These are phyloP conservation scores for Cirrhinus molitorella DNA, from an alignment of 2,797 vertebrate genomes.

Conservation along the genomic window DNA sequence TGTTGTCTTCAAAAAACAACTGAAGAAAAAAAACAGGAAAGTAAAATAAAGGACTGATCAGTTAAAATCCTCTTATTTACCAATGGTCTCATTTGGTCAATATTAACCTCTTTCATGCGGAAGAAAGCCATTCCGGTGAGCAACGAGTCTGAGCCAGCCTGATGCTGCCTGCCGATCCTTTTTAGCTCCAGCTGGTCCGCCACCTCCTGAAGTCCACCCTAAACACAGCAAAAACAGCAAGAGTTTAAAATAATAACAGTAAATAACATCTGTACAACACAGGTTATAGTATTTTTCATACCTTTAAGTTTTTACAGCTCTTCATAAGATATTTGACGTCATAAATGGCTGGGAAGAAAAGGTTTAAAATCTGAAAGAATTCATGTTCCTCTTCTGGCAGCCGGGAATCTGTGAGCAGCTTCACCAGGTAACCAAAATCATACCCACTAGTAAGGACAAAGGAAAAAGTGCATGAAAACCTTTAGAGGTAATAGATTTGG, in stretches of 20 bases:
- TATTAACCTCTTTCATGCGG: conserved; percentile 96
- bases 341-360: conserved; percentile 98
- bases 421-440: conserved; percentile 98
- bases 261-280: background rate
- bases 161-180: conserved; percentile 97
- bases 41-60: background rate
- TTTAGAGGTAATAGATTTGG: background rate
- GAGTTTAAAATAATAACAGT: too few species aligned
- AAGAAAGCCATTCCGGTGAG: conserved; percentile 99
- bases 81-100: background rate
- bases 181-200: conserved; percentile 98
- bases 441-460: conserved; percentile 84
- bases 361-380: conserved; percentile 97
- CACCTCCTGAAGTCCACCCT: conserved; percentile 98
- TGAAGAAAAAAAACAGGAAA: conserved; percentile 60
- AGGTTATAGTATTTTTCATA: conserved; percentile 62
- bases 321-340: conserved; percentile 99
- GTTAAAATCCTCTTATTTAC: background rate
- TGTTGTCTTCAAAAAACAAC: conserved; percentile 99
- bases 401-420: conserved; percentile 93
- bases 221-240: conserved; percentile 42
- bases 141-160: conserved; percentile 96
- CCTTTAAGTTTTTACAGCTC: conserved; percentile 99
- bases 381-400: conserved; percentile 98
- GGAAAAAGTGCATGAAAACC: background rate